Percentiles rank a stretch among this genome's conserved stretches.
Evolutionary conservation across 35 echinoderm and acorn worm species (phyloP).

Genomic region (Ptychodera flava): DNA sequence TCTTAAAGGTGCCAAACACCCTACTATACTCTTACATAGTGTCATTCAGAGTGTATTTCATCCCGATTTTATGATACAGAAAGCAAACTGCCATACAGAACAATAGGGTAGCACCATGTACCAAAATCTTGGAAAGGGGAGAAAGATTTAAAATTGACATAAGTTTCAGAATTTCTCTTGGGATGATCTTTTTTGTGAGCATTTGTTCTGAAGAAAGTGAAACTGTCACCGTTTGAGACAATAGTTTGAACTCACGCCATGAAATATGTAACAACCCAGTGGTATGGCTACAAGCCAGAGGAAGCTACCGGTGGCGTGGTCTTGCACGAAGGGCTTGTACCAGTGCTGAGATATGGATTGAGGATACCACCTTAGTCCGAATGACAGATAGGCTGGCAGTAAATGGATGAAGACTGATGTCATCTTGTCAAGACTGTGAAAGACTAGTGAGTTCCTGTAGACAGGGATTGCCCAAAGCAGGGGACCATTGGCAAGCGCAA

Average conservation of each 20-base stretch:
- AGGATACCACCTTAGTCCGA: slow-evolving; percentile 38
- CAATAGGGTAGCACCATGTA: too few relatives aligned
- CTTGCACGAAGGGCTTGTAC: neutral
- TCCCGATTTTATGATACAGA: too few relatives aligned
- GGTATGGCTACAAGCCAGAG: neutral
- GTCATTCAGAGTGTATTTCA: too few relatives aligned
- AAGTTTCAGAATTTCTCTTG: too few relatives aligned
- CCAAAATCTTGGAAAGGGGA: too few relatives aligned
- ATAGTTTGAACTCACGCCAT: neutral
- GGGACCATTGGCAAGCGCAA: slow-evolving; percentile 33
- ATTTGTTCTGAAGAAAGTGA: too few relatives aligned
- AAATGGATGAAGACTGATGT: slow-evolving; percentile 40
- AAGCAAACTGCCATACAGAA: too few relatives aligned
- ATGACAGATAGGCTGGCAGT: slow-evolving; percentile 28
- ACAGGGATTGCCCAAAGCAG: slow-evolving; percentile 24
- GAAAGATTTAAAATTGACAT: too few relatives aligned
- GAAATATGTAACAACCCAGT: neutral
- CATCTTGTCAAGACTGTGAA: slow-evolving; percentile 51
- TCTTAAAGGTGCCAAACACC: too few relatives aligned
- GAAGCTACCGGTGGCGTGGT: neutral
- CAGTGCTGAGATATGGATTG: neutral
- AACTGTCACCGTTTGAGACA: too few relatives aligned
- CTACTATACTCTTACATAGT: too few relatives aligned
- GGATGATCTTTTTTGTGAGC: too few relatives aligned
- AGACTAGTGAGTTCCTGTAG: slow-evolving; percentile 43